Evolutionary conservation across 2,797 vertebrate genomes (phyloP).

Genomic region (Poecilia wingei): DNA sequence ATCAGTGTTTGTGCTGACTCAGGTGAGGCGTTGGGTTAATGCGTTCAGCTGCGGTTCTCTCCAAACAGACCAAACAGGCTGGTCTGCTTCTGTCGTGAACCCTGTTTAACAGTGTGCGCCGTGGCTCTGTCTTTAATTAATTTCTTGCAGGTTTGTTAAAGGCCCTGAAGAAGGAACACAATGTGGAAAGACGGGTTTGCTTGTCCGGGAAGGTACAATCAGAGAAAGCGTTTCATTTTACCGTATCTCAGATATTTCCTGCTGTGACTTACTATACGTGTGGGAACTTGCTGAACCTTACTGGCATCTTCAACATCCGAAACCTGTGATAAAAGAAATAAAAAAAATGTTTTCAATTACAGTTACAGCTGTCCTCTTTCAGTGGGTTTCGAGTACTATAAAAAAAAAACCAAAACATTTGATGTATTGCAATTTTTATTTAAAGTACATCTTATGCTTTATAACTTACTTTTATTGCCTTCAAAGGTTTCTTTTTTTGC

Average conservation of each 20-base stretch:
- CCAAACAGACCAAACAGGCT: background rate
- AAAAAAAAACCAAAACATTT: background rate
- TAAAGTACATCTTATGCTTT: background rate
- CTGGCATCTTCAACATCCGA: background rate
- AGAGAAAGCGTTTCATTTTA: background rate
- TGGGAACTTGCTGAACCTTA: background rate
- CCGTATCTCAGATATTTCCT: background rate
- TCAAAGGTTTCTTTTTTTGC: background rate
- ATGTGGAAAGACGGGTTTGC: background rate
- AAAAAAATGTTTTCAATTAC: background rate
- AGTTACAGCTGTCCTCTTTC: background rate
- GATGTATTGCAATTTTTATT: background rate
- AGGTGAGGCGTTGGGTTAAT: background rate
- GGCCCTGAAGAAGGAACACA: conserved; percentile 5
- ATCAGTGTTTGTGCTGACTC: background rate
- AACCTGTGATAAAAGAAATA: background rate
- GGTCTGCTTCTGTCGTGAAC: background rate
- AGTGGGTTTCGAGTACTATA: background rate
- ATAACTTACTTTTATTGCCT: background rate
- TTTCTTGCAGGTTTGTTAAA: conserved; percentile 6
- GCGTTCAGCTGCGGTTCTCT: background rate
- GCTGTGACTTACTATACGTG: background rate
- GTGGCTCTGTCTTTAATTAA: background rate
- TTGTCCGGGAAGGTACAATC: background rate
- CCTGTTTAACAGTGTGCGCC: background rate